Evolutionary conservation across 2,888 invertebrate species (phyloP).

Genomic region (Cryptocephalus moraei): DNA sequence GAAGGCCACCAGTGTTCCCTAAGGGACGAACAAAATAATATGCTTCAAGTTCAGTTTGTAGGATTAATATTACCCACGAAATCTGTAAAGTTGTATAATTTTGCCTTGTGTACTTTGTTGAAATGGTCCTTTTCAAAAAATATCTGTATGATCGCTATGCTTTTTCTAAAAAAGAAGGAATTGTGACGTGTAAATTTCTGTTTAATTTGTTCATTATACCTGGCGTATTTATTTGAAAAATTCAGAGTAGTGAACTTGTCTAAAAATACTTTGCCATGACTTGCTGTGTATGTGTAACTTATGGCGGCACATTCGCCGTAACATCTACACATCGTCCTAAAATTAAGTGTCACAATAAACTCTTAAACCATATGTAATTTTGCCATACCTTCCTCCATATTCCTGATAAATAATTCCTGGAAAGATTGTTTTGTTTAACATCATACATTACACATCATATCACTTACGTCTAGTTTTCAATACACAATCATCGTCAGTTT

Average conservation of each 20-base stretch:
- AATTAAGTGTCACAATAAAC: constrained; percentile 1
- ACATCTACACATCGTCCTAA: constrained; percentile 5
- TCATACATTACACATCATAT: not conserved
- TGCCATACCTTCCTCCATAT: no score
- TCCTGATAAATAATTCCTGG: no score
- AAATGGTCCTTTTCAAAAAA: constrained; percentile 50
- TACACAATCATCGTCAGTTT: constrained; percentile 7
- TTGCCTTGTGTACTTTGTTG: constrained; percentile 57
- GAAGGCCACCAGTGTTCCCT: constrained; percentile 67
- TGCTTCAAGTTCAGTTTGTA: not conserved
- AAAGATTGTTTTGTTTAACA: no score
- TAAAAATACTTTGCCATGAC: no score
- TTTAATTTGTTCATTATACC: not conserved
- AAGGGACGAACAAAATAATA: constrained; percentile 13
- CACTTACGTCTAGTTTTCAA: not conserved
- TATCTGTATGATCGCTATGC: constrained; percentile 14
- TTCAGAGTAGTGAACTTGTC: not conserved
- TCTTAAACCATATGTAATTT: no score
- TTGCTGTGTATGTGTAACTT: not conserved
- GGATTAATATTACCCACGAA: constrained; percentile 49
- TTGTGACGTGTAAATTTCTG: not conserved
- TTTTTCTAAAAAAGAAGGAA: constrained; percentile 13
- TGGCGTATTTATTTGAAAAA: not conserved
- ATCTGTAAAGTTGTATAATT: constrained; percentile 66
- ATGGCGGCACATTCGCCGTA: constrained; percentile 3